A percentile compares a stretch with the other conserved stretches of the same genome.
phyloP scores from a whole-genome alignment of 1,140 invertebrate genomes.

The Polypedilum pembai region DNA sequence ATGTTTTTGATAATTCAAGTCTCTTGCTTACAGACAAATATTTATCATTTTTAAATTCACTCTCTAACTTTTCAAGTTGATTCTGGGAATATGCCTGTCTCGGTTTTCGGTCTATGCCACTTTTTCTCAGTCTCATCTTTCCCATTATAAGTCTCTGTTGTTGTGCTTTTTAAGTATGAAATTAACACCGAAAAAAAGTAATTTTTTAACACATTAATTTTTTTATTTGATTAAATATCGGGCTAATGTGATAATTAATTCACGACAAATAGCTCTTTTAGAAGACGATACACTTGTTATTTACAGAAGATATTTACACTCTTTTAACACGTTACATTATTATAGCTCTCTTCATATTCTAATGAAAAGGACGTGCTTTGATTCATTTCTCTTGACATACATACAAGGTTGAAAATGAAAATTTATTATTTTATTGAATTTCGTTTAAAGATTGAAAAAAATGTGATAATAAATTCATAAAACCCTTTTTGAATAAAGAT shows the following conservation, averaged over 20 bases:
- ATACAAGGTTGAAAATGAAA: too few species aligned
- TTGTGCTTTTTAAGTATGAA: neutral
- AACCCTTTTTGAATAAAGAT: too few species aligned
- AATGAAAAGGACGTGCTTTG: too few species aligned
- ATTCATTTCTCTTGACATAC: too few species aligned
- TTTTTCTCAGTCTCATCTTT: conserved; percentile 49
- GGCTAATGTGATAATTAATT: conserved; percentile 6
- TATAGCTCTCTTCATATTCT: too few species aligned
- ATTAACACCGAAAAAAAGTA: neutral
- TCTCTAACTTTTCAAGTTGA: conserved; percentile 81
- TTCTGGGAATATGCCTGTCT: conserved; percentile 91
- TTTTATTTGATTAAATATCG: conserved; percentile 13
- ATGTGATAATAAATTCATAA: too few species aligned
- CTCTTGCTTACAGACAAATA: conserved; percentile 91
- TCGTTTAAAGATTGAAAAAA: too few species aligned
- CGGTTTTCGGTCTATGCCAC: conserved; percentile 84
- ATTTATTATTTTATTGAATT: too few species aligned
- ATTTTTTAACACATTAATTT: conserved; percentile 15
- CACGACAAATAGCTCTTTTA: neutral
- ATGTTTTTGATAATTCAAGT: conserved; percentile 81
- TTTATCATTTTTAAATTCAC: conserved; percentile 91
- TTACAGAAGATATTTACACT: too few species aligned
- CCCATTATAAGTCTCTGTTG: neutral
- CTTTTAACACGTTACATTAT: too few species aligned
- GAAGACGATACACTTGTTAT: neutral